Evolutionary conservation across 2,888 invertebrate species (phyloP).

Genomic region (Euclidia mi): DNA sequence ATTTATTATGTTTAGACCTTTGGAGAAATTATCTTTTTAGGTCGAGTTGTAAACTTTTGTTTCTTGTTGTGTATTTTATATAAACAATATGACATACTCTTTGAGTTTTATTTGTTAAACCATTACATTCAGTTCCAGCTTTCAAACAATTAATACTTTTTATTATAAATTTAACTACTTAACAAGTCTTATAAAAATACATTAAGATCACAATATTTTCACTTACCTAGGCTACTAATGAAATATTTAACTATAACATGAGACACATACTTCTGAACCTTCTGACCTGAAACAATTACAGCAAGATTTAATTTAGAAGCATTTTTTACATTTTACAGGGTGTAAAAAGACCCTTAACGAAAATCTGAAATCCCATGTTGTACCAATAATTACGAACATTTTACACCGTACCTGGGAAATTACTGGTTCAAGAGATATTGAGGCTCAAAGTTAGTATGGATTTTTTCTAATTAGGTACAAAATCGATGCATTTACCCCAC

Average conservation of each 20-base stretch:
- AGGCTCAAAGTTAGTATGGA: too few species aligned
- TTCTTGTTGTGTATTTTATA: conserved; percentile 62
- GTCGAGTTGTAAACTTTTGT: conserved; percentile 39
- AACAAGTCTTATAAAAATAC: conserved; percentile 8
- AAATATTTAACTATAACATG: conserved; percentile 73
- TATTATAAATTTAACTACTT: conserved; percentile 11
- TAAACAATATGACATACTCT: conserved; percentile 53
- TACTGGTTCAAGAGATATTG: too few species aligned
- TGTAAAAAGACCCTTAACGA: too few species aligned
- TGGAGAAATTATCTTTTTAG: conserved; percentile 30
- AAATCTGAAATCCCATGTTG: too few species aligned
- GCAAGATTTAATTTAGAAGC: neutral
- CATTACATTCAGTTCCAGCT: conserved; percentile 51
- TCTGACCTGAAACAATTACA: conserved; percentile 73
- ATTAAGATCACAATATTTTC: conserved; percentile 18
- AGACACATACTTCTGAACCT: conserved; percentile 75
- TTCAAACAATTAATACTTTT: conserved; percentile 37
- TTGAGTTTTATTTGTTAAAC: conserved; percentile 56
- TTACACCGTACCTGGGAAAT: too few species aligned
- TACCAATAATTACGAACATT: too few species aligned
- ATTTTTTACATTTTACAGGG: neutral
- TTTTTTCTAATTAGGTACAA: too few species aligned
- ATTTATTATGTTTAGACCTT: conserved; percentile 19
- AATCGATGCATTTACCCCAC: too few species aligned
- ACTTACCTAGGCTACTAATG: conserved; percentile 12